A percentile compares a stretch with the other conserved stretches of the same genome.
Evolutionary conservation across 1,140 invertebrate genomes (phyloP).

Genomic region (Asbolus verrucosus): DNA sequence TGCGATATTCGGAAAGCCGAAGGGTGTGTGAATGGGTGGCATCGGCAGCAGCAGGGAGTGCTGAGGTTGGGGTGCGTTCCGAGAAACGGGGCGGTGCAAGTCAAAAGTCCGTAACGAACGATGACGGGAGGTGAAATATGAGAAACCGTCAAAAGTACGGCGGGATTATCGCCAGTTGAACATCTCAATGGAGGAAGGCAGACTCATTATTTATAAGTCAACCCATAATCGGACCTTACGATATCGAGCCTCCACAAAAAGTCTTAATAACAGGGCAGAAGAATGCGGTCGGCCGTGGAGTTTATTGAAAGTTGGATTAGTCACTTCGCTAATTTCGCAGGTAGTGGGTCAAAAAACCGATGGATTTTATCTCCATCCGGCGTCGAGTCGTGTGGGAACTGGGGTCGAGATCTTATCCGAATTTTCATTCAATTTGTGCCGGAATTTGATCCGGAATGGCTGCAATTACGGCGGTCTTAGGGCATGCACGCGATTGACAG

Average conservation of each 20-base stretch:
- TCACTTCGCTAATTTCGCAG: conserved; percentile 12
- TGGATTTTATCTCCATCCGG: not conserved
- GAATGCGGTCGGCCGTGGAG: too few relatives aligned
- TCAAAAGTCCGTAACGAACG: conserved; percentile 12
- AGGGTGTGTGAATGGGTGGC: conserved; percentile 26
- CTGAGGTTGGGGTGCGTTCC: not conserved
- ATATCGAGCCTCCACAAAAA: conserved; percentile 10
- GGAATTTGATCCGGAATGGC: too few relatives aligned
- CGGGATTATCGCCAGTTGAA: conserved; percentile 8
- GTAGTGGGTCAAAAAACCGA: conserved; percentile 7
- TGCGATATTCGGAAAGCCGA: not conserved
- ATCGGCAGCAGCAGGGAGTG: conserved; percentile 1
- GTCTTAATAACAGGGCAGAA: conserved; percentile 9
- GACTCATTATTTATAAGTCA: too few relatives aligned
- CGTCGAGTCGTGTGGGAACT: conserved; percentile 10
- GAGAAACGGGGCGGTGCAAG: conserved; percentile 19
- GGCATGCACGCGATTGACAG: too few relatives aligned
- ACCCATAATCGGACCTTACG: too few relatives aligned
- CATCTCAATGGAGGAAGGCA: conserved; percentile 13
- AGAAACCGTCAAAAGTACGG: conserved; percentile 5
- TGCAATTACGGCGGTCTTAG: too few relatives aligned
- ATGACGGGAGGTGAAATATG: conserved; percentile 23
- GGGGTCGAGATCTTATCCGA: conserved; percentile 3
- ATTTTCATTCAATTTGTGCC: conserved; percentile 4
- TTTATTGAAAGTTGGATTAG: conserved; percentile 7